Conservation (phyloP, 1,140 invertebrate species). For the Drosophila fuyamai region DNA sequence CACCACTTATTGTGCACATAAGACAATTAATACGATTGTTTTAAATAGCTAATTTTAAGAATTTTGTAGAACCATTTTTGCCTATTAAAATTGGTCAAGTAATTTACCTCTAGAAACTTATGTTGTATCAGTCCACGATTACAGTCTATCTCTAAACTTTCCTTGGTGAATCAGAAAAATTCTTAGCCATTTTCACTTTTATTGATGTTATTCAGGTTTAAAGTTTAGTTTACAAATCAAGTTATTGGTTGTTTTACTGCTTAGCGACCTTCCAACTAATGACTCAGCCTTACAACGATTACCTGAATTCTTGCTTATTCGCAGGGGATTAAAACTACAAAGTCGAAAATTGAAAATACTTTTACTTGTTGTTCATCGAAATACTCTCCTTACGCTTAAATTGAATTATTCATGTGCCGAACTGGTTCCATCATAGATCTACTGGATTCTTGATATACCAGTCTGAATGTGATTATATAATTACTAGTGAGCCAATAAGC, state of each 20-base stretch:
- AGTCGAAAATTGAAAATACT: slow-evolving; percentile 1
- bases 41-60: neutral
- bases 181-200: no score
- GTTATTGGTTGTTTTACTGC: neutral
- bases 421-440: slow-evolving; percentile 20
- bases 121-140: no score
- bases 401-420: slow-evolving; percentile 25
- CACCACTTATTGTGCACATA: no score
- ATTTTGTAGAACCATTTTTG: no score
- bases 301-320: neutral
- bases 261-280: neutral
- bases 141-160: no score
- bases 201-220: neutral
- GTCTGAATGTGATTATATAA: slow-evolving; percentile 6
- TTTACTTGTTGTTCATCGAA: slow-evolving; percentile 7
- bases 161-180: no score
- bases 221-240: neutral
- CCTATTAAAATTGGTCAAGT: no score
- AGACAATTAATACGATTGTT: no score
- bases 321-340: slow-evolving; percentile 7
- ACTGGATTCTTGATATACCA: slow-evolving; percentile 18
- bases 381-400: slow-evolving; percentile 5
- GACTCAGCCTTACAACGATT: neutral
- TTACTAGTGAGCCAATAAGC: neutral
- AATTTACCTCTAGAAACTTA: no score